Evolutionary conservation across 2,888 invertebrate species (phyloP).

Genomic region (Phortica magna): DNA sequence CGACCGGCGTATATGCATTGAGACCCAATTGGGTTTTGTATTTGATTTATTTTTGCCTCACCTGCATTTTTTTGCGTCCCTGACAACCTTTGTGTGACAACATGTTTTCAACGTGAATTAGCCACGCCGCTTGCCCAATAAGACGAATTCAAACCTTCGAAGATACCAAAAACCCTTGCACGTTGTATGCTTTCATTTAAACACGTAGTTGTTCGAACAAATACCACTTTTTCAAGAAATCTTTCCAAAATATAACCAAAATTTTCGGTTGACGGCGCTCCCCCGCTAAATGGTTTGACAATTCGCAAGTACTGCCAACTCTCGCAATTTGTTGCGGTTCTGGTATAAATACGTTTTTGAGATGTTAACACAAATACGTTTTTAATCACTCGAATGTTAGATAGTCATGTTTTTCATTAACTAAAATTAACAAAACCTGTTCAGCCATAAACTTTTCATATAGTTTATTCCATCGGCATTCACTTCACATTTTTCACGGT

Average conservation of each 20-base stretch:
- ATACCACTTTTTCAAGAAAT: conserved; percentile 43
- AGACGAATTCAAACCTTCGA: conserved; percentile 47
- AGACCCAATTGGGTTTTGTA: neutral
- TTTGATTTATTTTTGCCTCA: conserved; percentile 50
- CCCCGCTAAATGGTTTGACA: neutral
- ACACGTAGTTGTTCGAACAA: conserved; percentile 9
- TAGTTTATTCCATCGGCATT: too few species aligned
- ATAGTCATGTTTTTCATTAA: neutral
- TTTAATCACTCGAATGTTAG: neutral
- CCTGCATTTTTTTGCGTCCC: conserved; percentile 80
- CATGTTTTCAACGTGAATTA: conserved; percentile 71
- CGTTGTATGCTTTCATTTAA: conserved; percentile 55
- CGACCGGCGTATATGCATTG: neutral
- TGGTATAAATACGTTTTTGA: neutral
- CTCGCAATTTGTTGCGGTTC: neutral
- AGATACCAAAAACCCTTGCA: conserved; percentile 21
- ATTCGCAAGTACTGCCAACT: neutral
- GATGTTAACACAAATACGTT: too few species aligned
- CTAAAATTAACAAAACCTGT: neutral
- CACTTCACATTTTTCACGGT: conserved; percentile 4
- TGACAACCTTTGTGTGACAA: conserved; percentile 79
- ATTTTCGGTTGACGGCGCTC: neutral
- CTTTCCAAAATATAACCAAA: conserved; percentile 44
- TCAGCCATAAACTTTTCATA: too few species aligned
- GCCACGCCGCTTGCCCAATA: conserved; percentile 37